Evolutionary conservation across 2,888 invertebrate genomes (phyloP), one percentile per base, ranked within the genome.

Genomic region (Mimachlamys varia): DNA sequence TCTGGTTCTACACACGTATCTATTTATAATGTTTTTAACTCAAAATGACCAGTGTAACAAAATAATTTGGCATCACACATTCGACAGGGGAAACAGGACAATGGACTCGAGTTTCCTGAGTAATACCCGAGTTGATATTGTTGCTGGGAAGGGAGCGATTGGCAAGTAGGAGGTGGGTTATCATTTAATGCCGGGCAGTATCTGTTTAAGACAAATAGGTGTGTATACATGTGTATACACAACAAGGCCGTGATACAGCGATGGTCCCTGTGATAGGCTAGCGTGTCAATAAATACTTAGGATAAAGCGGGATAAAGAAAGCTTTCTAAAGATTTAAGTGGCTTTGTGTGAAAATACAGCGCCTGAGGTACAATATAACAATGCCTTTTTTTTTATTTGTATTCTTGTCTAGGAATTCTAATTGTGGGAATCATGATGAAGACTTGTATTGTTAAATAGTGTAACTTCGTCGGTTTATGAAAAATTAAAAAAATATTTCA

Each of bases 281-380:
- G 76, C 76, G 33, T 76, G 76, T 76, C 33, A 76, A 76, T 76
- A 76, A 33, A 27, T 76, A 76, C 76, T 76, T 76, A 76, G 5
- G 76, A 76, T 76, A 76, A 76, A 76, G 76, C 0, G 33, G 62
- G 33, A 76, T 76, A 76, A 10, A 33, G 76, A 33, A 33, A 7
- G 76, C 76, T 76, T 27, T 76, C 76, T 33, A 76, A 76, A 22
- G 76, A 76, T 76, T 33, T 33, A 22, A 1, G 33, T 27, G 76
- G 76, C 76, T 76, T 76, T 76, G 27, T 76, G 15, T 76, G 33
- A 27, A 76, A 33, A 33, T 44, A 44, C 33, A 76, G 76, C 27
- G 27, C 33, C 12, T 3, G 76, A 76, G 27, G 76, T 76, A 33
- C 33, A 22, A 1, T 12, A 22, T 76, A 1, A 76, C 33, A 33